Percentiles rank a stretch among this genome's conserved stretches.
Evolutionary conservation across 1,140 invertebrate genomes (phyloP).

Genomic region (Teleopsis dalmanni): DNA sequence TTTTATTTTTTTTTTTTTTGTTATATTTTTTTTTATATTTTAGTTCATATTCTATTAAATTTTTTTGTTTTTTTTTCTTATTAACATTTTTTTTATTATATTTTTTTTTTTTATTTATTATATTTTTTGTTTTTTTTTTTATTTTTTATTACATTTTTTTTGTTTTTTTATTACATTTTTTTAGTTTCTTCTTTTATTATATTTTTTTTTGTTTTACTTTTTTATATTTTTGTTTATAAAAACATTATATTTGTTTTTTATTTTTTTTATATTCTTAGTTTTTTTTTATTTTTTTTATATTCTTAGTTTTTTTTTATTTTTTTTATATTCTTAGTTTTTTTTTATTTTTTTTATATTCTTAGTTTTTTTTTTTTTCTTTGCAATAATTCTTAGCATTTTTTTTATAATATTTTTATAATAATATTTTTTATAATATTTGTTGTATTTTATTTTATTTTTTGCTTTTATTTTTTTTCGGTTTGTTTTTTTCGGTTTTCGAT

Average conservation of each 20-base stretch:
- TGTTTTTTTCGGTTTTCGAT: no score
- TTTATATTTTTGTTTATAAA: no score
- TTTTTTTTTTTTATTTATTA: neutral
- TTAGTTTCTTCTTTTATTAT: neutral
- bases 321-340: neutral
- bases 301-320: neutral
- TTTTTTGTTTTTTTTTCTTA: neutral
- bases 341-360: neutral
- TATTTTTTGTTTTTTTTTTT: neutral
- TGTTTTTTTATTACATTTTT: neutral
- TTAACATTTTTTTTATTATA: neutral
- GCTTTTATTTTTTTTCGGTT: neutral
- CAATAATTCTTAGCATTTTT: neutral
- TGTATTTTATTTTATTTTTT: neutral
- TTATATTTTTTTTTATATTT: neutral
- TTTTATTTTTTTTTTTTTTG: neutral
- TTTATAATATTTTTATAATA: neutral
- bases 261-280: neutral
- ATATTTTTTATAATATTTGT: neutral
- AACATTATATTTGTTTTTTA: no score
- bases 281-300: neutral
- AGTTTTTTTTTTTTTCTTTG: neutral
- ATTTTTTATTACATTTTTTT: neutral
- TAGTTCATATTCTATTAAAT: neutral
- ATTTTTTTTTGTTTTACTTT: neutral